These are phyloP conservation scores for Rhinogobio ventralis DNA, from an alignment of 2,797 vertebrate species.

Conservation along the genomic window DNA sequence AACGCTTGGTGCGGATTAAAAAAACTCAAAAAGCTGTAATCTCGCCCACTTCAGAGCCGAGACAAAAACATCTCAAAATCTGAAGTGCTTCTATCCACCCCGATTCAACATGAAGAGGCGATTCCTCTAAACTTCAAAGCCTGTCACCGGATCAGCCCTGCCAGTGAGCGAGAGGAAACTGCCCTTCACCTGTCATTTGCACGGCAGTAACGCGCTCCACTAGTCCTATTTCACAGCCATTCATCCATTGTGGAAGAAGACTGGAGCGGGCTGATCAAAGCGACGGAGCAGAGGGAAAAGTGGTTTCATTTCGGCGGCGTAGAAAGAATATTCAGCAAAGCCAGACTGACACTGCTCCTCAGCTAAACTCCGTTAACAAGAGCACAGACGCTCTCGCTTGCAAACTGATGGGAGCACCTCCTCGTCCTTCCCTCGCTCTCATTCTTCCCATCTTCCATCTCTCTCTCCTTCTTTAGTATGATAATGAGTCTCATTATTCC, in stretches of 20 bases:
- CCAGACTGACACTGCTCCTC: conserved; percentile 33
- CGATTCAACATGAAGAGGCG: conserved; percentile 46
- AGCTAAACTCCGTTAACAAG: conserved; percentile 53
- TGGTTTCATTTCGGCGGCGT: conserved; percentile 15
- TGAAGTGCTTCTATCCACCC: conserved; percentile 15
- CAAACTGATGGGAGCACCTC: conserved; percentile 31
- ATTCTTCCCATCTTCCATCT: conserved; percentile 2
- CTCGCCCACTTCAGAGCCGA: conserved; percentile 3
- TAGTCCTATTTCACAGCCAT: conserved; percentile 31
- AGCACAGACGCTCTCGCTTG: conserved; percentile 19
- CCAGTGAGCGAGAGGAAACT: conserved; percentile 6
- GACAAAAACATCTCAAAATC: conserved; percentile 22
- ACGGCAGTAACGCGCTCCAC: conserved; percentile 7
- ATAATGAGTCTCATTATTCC: conserved; percentile 56
- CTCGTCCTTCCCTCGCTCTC: neutral
- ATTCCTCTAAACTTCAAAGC: conserved; percentile 40
- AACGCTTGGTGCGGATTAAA: conserved; percentile 19
- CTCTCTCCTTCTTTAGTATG: conserved; percentile 30
- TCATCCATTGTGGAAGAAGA: conserved; percentile 35
- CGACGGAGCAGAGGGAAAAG: neutral
- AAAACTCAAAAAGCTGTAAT: conserved; percentile 30
- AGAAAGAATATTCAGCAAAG: neutral
- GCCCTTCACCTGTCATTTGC: conserved; percentile 44
- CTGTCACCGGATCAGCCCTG: conserved; percentile 21
- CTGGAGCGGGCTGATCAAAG: conserved; percentile 34